These are phyloP conservation scores for Nannoperca obscura DNA, from an alignment of 2,797 vertebrate species.

Conservation along the genomic window DNA sequence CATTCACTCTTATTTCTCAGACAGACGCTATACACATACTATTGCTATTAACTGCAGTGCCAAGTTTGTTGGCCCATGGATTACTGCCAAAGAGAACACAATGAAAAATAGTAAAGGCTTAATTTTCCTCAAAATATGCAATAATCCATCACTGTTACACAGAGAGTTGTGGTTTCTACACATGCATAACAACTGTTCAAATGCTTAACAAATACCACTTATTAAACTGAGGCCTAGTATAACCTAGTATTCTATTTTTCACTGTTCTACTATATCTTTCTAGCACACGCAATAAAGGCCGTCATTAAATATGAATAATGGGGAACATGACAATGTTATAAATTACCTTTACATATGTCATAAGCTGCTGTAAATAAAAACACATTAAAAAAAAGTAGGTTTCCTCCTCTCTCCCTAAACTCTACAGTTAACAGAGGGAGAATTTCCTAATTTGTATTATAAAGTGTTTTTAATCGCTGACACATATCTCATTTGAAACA, in stretches of 20 bases:
- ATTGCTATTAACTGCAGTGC: background rate
- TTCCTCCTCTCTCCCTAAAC: background rate
- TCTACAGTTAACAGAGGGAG: background rate
- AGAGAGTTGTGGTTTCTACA: background rate
- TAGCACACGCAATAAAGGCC: background rate
- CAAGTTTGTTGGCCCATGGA: background rate
- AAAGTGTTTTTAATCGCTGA: background rate
- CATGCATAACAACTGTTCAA: conserved; percentile 1
- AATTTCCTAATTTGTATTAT: conserved; percentile 18
- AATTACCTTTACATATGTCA: background rate
- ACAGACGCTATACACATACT: background rate
- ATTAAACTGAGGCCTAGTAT: background rate
- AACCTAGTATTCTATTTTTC: background rate
- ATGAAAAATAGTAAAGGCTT: conserved; percentile 7
- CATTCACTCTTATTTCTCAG: conserved; percentile 16
- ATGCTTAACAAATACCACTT: background rate
- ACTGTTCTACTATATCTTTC: background rate
- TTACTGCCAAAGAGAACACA: conserved; percentile 1
- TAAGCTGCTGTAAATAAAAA: background rate
- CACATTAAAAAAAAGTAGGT: too few relatives aligned
- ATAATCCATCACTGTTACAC: background rate
- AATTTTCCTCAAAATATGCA: background rate
- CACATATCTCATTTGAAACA: background rate
- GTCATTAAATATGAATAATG: background rate
- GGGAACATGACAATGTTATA: too few relatives aligned